Evolutionary conservation across 2,797 vertebrate species (phyloP).

Genomic region (Sylvilagus floridanus): DNA sequence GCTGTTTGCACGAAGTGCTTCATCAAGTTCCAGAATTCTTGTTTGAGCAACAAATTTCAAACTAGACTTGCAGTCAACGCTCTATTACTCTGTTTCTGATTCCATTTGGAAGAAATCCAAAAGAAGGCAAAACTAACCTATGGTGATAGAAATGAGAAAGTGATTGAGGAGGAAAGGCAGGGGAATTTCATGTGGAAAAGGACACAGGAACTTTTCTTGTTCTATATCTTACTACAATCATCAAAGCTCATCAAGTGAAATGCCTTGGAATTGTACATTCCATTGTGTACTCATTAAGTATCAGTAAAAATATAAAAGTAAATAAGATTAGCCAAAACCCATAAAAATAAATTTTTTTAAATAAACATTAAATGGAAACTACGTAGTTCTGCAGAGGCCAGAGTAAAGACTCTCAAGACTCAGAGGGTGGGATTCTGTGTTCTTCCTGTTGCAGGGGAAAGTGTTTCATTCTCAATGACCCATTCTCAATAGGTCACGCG

Average conservation of each 20-base stretch:
- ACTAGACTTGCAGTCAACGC: background rate
- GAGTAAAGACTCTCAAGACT: background rate
- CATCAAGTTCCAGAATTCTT: background rate
- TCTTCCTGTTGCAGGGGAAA: conserved; percentile 48
- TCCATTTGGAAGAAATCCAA: background rate
- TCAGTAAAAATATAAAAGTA: conserved; percentile 40
- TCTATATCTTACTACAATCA: background rate
- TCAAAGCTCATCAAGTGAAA: background rate
- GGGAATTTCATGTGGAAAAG: background rate
- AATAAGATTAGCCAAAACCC: background rate
- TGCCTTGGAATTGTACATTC: background rate
- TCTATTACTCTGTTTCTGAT: background rate
- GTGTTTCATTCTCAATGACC: background rate
- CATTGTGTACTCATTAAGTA: background rate
- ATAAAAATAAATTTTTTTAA: conserved; percentile 18
- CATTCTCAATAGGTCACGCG: background rate
- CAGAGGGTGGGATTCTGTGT: background rate
- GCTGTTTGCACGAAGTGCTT: background rate
- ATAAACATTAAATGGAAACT: background rate
- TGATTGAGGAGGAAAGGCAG: background rate
- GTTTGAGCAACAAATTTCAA: conserved; percentile 25
- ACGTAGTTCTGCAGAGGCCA: background rate
- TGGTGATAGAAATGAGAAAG: background rate
- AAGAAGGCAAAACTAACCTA: background rate
- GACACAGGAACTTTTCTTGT: background rate